Percentiles rank a stretch among this genome's conserved stretches.
Evolutionary conservation across 2,888 invertebrate genomes (phyloP).

Genomic region (Drosophila cracens): DNA sequence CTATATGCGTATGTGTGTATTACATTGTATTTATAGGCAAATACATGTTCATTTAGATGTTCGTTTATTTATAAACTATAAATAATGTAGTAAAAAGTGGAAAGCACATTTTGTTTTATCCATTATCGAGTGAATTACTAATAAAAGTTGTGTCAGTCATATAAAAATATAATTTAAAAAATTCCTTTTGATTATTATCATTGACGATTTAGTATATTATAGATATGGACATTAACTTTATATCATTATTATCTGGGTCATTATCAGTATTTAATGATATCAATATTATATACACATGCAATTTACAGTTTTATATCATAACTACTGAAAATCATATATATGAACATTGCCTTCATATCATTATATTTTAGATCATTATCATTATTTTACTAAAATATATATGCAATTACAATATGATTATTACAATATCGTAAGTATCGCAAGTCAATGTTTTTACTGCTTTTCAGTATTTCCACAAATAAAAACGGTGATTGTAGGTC

Average conservation of each 20-base stretch:
- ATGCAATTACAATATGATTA: not conserved
- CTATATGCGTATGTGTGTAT: not conserved
- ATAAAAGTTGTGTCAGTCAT: too few species aligned
- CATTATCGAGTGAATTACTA: not conserved
- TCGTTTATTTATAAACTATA: not conserved
- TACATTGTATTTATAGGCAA: not conserved
- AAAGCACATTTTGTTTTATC: not conserved
- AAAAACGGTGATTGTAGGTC: conserved; percentile 2
- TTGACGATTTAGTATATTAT: not conserved
- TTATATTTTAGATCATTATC: not conserved
- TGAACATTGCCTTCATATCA: not conserved
- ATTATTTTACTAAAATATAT: not conserved
- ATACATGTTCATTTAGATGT: not conserved
- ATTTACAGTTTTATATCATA: too few species aligned
- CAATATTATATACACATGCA: not conserved
- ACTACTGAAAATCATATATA: not conserved
- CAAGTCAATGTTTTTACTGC: not conserved
- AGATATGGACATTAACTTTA: not conserved
- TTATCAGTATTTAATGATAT: not conserved
- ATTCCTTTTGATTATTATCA: not conserved
- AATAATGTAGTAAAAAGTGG: not conserved
- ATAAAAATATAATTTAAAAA: not conserved
- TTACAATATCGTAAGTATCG: not conserved
- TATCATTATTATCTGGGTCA: not conserved
- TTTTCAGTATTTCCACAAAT: not conserved